phyloP scores from a whole-genome alignment of 2,113 vertebrate genomes.

The Alligator mississippiensis region DNA sequence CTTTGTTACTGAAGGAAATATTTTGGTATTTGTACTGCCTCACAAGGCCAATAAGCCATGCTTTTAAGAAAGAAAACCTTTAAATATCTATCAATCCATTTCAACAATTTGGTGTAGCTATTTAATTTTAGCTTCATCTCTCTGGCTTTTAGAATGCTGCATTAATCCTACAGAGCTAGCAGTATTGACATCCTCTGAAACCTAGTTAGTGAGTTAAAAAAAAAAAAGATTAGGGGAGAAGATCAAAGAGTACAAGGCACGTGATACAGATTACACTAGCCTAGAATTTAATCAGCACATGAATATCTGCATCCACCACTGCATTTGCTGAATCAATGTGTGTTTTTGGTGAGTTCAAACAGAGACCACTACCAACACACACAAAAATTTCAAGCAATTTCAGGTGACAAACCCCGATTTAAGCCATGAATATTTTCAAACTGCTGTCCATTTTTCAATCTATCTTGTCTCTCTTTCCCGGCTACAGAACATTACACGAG shows the following conservation, averaged over 20 bases:
- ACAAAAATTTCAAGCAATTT: not conserved
- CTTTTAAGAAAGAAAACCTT: not conserved
- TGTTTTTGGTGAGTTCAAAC: not conserved
- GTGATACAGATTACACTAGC: not conserved
- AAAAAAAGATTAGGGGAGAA: not conserved
- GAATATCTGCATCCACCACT: not conserved
- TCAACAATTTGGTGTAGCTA: not conserved
- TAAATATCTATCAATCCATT: not conserved
- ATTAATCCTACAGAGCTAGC: not conserved
- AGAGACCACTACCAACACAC: not conserved
- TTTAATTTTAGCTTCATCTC: not conserved
- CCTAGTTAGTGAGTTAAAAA: no score
- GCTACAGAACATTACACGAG: not conserved
- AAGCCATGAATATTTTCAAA: not conserved
- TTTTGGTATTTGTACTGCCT: not conserved
- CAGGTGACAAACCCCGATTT: fast-evolving
- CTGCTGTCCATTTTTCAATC: not conserved
- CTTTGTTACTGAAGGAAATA: not conserved
- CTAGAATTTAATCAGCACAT: not conserved
- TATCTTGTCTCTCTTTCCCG: not conserved
- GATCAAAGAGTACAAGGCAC: not conserved
- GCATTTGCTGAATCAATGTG: not conserved
- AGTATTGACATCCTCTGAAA: not conserved
- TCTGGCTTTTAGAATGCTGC: not conserved
- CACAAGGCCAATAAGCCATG: not conserved